phyloP scores from a whole-genome alignment of 2,113 vertebrate species.

The Oryzias celebensis region DNA sequence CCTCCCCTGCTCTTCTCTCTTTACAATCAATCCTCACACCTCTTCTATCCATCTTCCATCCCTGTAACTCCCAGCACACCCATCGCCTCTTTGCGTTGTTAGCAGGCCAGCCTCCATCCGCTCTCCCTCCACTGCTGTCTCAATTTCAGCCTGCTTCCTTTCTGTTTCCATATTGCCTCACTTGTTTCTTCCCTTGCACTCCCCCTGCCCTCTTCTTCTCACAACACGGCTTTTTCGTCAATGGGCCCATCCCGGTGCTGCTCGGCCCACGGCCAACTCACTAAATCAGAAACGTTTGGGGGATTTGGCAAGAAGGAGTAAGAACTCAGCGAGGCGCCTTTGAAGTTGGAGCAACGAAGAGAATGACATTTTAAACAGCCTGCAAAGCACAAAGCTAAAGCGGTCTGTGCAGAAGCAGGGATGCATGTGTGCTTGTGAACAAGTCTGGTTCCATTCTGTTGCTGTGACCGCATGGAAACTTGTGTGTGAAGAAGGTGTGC shows the following conservation, averaged over 20 bases:
- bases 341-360: conserved; percentile 76
- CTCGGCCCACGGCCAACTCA: conserved; percentile 76
- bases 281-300: conserved; percentile 81
- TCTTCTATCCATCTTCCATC: conserved; percentile 54
- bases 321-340: conserved; percentile 71
- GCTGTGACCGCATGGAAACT: background rate
- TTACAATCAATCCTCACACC: conserved; percentile 51
- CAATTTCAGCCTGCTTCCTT: conserved; percentile 62
- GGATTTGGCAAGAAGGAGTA: conserved; percentile 81
- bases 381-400: conserved; percentile 76
- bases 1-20: conserved; percentile 34
- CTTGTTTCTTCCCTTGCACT: conserved; percentile 37
- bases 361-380: conserved; percentile 80
- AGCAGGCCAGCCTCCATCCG: conserved; percentile 59
- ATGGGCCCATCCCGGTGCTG: conserved; percentile 69
- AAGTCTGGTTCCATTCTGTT: too few relatives aligned
- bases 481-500: conserved; percentile 21
- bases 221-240: conserved; percentile 63
- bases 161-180: conserved; percentile 52
- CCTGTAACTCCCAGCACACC: conserved; percentile 47
- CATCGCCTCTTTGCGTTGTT: conserved; percentile 51
- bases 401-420: conserved; percentile 40
- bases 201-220: conserved; percentile 13
- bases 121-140: conserved; percentile 71
- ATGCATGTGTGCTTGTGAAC: background rate